Evolutionary conservation across 1,140 invertebrate genomes (phyloP).

Genomic region (Zaprionus africanus): DNA sequence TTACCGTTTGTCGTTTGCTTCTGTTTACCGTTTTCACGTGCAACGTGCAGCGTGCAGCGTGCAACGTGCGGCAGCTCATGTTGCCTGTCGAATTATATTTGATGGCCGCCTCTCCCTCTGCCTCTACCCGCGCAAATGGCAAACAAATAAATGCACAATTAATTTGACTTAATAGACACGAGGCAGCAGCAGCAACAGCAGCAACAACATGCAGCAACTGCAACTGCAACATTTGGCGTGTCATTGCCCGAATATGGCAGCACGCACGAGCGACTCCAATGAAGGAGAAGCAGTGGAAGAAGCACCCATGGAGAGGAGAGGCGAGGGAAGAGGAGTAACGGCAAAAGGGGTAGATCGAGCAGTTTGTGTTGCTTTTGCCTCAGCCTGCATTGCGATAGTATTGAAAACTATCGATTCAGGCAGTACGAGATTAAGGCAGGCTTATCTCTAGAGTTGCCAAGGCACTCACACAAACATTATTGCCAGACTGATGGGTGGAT

Average conservation of each 20-base stretch:
- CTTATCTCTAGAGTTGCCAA: no score
- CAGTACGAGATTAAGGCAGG: no score
- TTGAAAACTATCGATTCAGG: no score
- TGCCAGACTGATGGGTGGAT: no score
- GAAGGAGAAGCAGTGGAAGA: neutral
- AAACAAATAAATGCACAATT: conserved; percentile 80
- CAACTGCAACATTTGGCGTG: conserved; percentile 33
- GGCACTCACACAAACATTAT: no score
- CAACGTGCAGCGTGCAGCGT: neutral
- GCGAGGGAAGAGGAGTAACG: neutral
- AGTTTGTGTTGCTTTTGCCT: neutral
- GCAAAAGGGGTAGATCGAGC: neutral
- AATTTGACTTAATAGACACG: conserved; percentile 79
- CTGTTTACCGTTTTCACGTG: conserved; percentile 14
- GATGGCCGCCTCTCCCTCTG: conserved; percentile 49
- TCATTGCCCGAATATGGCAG: conserved; percentile 44
- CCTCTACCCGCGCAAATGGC: conserved; percentile 31
- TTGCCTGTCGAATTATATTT: conserved; percentile 77
- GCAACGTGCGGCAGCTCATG: conserved; percentile 43
- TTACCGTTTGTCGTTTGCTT: conserved; percentile 5
- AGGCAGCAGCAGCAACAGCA: conserved; percentile 19
- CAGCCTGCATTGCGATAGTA: no score
- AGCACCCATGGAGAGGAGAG: neutral
- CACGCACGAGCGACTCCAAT: conserved; percentile 31
- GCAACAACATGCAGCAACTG: conserved; percentile 5